phyloP scores from a whole-genome alignment of 2,888 invertebrate genomes.

The Eurois occulta region DNA sequence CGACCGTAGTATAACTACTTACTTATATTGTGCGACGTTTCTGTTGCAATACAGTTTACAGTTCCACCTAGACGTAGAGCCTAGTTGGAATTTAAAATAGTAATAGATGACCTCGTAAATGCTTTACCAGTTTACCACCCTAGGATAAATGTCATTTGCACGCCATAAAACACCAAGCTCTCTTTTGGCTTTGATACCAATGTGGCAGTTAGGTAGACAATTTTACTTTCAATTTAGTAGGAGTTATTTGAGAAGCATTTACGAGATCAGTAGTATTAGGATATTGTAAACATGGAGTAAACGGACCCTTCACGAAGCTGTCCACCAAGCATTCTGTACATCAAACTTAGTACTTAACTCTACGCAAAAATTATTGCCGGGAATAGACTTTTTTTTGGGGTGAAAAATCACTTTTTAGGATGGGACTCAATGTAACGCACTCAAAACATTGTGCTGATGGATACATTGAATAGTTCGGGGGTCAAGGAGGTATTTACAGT shows the following conservation, averaged over 20 bases:
- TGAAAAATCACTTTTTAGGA: too few relatives aligned
- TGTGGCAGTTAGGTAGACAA: background rate
- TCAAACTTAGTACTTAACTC: too few relatives aligned
- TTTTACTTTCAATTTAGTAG: background rate
- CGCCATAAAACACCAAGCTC: background rate
- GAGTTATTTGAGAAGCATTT: background rate
- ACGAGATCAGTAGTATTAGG: background rate
- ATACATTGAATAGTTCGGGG: too few relatives aligned
- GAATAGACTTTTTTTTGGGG: too few relatives aligned
- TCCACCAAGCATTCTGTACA: too few relatives aligned
- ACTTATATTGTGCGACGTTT: background rate
- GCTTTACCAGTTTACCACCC: background rate
- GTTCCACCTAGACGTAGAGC: background rate
- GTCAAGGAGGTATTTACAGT: too few relatives aligned
- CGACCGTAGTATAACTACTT: conserved; percentile 9
- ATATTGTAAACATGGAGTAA: background rate
- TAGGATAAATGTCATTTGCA: background rate
- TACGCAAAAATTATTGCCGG: too few relatives aligned
- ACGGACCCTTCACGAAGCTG: too few relatives aligned
- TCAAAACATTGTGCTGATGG: too few relatives aligned
- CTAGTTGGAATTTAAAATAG: background rate
- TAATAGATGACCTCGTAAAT: background rate
- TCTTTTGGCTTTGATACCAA: background rate
- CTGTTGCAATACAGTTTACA: conserved; percentile 14
- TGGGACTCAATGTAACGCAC: too few relatives aligned